Percentiles rank a stretch among this genome's conserved stretches.
These are phyloP conservation scores for Lethrus apterus DNA, from an alignment of 1,140 invertebrate species.

Conservation along the genomic window DNA sequence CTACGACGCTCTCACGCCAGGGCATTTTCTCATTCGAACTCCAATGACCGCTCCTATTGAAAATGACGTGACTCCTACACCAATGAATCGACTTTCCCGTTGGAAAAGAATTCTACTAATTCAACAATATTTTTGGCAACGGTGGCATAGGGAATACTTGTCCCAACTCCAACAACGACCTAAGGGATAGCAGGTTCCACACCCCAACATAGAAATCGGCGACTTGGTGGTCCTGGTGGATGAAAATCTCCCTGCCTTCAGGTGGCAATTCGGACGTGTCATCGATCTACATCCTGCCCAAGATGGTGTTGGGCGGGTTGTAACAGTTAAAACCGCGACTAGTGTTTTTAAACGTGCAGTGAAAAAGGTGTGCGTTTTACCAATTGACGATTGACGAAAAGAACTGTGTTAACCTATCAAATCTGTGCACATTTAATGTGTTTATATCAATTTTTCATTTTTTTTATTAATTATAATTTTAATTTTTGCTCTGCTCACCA, in stretches of 20 bases:
- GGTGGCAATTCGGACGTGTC: constrained; percentile 37
- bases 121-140: neutral
- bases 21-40: constrained; percentile 26
- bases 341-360: constrained; percentile 2
- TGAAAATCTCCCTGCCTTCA: constrained; percentile 30
- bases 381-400: too few species aligned
- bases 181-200: neutral
- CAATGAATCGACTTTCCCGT: neutral
- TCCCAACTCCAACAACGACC: too few species aligned
- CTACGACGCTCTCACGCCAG: constrained; percentile 28
- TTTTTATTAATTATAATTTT: too few species aligned
- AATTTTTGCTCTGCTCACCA: too few species aligned
- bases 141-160: constrained; percentile 1
- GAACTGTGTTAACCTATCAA: too few species aligned
- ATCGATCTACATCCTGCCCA: constrained; percentile 30
- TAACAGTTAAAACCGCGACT: constrained; percentile 29
- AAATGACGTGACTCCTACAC: neutral
- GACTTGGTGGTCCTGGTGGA: constrained; percentile 32
- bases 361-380: neutral
- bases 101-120: neutral
- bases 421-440: too few species aligned
- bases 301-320: constrained; percentile 37
- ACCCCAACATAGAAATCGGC: constrained; percentile 7
- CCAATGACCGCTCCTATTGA: constrained; percentile 12
- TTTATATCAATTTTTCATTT: too few species aligned